Conservation (phyloP, 2,888 invertebrate species). For the Dioctria linearis region DNA sequence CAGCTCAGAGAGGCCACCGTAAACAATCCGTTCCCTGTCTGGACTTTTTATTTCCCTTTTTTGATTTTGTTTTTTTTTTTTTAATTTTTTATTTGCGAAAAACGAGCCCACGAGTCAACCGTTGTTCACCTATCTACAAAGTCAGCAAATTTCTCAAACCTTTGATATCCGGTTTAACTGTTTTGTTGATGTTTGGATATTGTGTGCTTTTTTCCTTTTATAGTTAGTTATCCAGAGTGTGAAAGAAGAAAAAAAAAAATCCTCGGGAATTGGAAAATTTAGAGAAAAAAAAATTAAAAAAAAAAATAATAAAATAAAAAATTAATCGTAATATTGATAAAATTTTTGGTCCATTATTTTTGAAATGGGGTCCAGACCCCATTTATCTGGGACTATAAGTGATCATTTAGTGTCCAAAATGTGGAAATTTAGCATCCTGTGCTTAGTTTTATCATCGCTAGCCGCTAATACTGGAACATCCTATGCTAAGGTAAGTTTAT, state of each 20-base stretch:
- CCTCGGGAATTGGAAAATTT: background rate
- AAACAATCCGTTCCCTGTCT: too few relatives aligned
- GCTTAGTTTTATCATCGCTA: slow-evolving; percentile 25
- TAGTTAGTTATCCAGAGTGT: background rate
- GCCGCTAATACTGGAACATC: background rate
- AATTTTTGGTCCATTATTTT: slow-evolving; percentile 30
- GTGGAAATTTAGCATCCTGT: slow-evolving; percentile 34
- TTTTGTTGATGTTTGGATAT: slow-evolving; percentile 25
- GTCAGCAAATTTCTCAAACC: slow-evolving; percentile 46
- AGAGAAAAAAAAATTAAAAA: too few relatives aligned
- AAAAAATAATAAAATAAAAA: too few relatives aligned
- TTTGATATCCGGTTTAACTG: slow-evolving; percentile 41
- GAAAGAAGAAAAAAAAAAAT: slow-evolving; percentile 6
- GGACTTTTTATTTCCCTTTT: background rate
- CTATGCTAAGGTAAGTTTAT: slow-evolving; percentile 42
- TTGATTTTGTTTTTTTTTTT: background rate
- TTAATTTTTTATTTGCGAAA: slow-evolving; percentile 41
- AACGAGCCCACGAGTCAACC: slow-evolving; percentile 13
- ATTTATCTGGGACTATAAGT: slow-evolving; percentile 24
- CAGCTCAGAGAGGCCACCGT: too few relatives aligned
- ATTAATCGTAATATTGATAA: background rate
- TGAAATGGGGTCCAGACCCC: slow-evolving; percentile 48
- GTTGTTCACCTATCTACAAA: slow-evolving; percentile 33
- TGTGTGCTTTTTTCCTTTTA: slow-evolving; percentile 5
- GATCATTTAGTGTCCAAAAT: slow-evolving; percentile 26